A percentile compares a stretch with the other conserved stretches of the same genome.
These are phyloP conservation scores for Gorsachius goisagi DNA, from an alignment of 2,113 vertebrate genomes.

Conservation along the genomic window DNA sequence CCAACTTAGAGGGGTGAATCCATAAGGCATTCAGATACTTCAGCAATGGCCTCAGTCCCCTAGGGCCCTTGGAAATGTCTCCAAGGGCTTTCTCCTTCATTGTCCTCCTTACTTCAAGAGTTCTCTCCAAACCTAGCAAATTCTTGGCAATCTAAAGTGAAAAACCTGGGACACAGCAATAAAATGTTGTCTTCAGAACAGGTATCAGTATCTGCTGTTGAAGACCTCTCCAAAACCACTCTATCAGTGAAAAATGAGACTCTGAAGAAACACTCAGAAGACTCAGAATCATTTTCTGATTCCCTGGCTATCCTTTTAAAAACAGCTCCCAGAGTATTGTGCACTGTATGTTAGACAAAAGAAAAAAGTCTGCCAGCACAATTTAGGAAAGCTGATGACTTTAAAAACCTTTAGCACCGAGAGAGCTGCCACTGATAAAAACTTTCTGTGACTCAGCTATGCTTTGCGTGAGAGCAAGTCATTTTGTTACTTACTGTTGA, in stretches of 20 bases:
- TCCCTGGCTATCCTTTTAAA: background rate
- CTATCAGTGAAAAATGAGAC: background rate
- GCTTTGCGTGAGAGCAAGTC: background rate
- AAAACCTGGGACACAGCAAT: background rate
- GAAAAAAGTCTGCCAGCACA: background rate
- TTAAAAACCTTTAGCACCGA: background rate
- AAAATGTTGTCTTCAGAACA: background rate
- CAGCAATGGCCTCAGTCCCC: background rate
- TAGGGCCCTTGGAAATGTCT: background rate
- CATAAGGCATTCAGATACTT: background rate
- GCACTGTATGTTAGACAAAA: background rate
- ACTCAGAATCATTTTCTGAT: background rate
- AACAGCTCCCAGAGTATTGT: background rate
- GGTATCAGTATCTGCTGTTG: background rate
- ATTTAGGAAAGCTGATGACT: background rate
- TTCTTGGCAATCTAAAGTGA: background rate
- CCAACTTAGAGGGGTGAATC: background rate
- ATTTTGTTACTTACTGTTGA: slow-evolving; percentile 18
- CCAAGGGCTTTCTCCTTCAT: background rate
- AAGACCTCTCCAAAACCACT: background rate
- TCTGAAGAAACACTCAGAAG: background rate
- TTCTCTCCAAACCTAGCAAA: background rate
- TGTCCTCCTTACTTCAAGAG: background rate
- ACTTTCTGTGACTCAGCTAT: slow-evolving; percentile 22
- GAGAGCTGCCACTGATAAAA: background rate